These are phyloP conservation scores for Metaphire vulgaris DNA, from an alignment of 1,140 invertebrate species.

Conservation along the genomic window DNA sequence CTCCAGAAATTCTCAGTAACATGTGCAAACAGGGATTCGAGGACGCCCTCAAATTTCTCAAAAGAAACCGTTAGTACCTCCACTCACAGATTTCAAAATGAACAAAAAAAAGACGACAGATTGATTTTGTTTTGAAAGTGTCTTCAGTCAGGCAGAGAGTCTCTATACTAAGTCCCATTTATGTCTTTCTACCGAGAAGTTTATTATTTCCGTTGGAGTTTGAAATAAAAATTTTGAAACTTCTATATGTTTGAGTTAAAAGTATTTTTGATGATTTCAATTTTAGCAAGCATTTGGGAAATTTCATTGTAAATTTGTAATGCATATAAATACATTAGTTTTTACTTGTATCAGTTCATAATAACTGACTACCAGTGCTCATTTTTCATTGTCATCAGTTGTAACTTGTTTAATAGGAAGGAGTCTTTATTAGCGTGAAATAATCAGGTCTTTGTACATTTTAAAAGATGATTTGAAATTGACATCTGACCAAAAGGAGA, in stretches of 20 bases:
- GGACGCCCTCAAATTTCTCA: conserved; percentile 85
- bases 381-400: too few species aligned
- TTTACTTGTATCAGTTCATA: too few species aligned
- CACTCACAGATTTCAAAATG: conserved; percentile 6
- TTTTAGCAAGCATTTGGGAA: too few species aligned
- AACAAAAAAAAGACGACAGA: not conserved
- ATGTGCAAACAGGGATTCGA: conserved; percentile 97
- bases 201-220: not conserved
- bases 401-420: too few species aligned
- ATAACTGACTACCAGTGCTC: too few species aligned
- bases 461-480: too few species aligned
- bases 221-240: not conserved
- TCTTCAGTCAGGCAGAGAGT: not conserved
- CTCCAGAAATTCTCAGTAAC: conserved; percentile 76
- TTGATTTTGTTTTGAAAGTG: not conserved
- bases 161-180: not conserved
- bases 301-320: too few species aligned
- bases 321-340: too few species aligned
- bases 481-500: too few species aligned
- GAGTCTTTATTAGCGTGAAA: too few species aligned
- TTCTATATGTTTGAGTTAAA: not conserved
- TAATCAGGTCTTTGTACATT: too few species aligned
- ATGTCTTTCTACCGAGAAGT: not conserved
- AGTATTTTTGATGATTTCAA: too few species aligned
- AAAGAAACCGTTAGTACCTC: conserved; percentile 66